These are phyloP conservation scores for Megastigmus dorsalis DNA, from an alignment of 2,888 invertebrate species.

Conservation along the genomic window DNA sequence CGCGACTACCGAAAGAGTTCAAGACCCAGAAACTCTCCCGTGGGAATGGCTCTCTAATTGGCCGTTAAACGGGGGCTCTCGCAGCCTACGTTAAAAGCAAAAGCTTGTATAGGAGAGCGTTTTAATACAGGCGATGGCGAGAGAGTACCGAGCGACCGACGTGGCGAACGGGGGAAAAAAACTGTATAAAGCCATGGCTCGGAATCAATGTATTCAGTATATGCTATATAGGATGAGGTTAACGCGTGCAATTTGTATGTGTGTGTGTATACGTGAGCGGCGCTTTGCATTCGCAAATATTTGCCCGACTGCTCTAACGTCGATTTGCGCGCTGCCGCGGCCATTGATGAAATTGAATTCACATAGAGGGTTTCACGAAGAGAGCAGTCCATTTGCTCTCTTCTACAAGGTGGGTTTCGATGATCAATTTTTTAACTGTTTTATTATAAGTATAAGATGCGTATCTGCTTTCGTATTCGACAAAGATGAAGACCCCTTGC, in stretches of 20 bases:
- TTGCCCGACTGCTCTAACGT: constrained; percentile 35
- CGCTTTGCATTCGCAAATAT: constrained; percentile 22
- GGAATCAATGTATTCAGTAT: too few relatives aligned
- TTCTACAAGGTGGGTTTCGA: too few relatives aligned
- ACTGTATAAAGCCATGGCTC: too few relatives aligned
- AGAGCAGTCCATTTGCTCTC: too few relatives aligned
- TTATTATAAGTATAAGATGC: too few relatives aligned
- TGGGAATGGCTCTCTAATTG: constrained; percentile 50
- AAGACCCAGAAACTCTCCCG: constrained; percentile 20
- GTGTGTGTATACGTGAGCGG: not conserved
- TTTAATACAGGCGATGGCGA: constrained; percentile 7
- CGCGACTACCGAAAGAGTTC: constrained; percentile 43
- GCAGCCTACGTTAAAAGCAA: constrained; percentile 52
- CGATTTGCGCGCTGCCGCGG: too few relatives aligned
- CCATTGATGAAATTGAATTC: too few relatives aligned
- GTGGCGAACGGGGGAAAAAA: not conserved
- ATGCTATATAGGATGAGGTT: too few relatives aligned
- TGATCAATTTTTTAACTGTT: too few relatives aligned
- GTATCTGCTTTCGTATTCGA: too few relatives aligned
- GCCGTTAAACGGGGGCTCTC: constrained; percentile 21
- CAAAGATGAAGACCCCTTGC: too few relatives aligned
- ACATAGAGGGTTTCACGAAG: too few relatives aligned
- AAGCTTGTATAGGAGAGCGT: constrained; percentile 48
- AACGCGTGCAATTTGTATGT: constrained; percentile 7
- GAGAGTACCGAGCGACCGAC: constrained; percentile 24